Evolutionary conservation across 2,888 invertebrate genomes (phyloP), one percentile per base, ranked within the genome.

Genomic region (Xestoiulus laeticollis): DNA sequence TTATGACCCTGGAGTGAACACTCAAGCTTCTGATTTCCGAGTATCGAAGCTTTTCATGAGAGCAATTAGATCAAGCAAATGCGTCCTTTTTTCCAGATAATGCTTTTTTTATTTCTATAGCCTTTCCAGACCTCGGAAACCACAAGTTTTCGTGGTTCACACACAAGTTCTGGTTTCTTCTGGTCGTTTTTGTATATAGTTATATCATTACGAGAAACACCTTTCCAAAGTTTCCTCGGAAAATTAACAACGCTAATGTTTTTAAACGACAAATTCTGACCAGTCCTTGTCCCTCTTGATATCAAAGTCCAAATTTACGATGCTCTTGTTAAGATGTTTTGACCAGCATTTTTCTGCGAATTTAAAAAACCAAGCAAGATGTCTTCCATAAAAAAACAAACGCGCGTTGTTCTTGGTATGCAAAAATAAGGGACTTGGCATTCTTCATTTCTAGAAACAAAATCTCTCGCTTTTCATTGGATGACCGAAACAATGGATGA

Each of bases 21-120:
- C 59, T 59, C 59, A 59, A 22, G 59, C 59, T 59, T 59, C 59
- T 22, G 59, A 59, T 59, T 59, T 59, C 59, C 59, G 59, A 59
- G 59, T 59, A 59, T 59, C n/a, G 59, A 59, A n/a, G 59, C 59
- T 59, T 22, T 59, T 59, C 59, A 59, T 22, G 59, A 59, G 59
- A 59, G 59, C 59, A 59, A 59, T 59, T 59, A 59, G 22, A 59
- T 59, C 59, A 59, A 19, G 5, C 59, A 59, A 59, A 59, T 22
- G 59, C n/a, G 59, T n/a, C 59, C 22, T 59, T 38, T 38, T 59
- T 59, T 59, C 59, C 59, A n/a, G 59, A 59, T 59, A 19, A 59
- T n/a, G n/a, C 22, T 59, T 59, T 59, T 48, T 59, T 59, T 48
- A 22, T 59, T 22, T 59, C 22, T 59, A 59, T 59, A 59, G 4